Base-by-base conservation (phyloP, 2,113 vertebrate genomes). In the Platycercus adscitus region DNA sequence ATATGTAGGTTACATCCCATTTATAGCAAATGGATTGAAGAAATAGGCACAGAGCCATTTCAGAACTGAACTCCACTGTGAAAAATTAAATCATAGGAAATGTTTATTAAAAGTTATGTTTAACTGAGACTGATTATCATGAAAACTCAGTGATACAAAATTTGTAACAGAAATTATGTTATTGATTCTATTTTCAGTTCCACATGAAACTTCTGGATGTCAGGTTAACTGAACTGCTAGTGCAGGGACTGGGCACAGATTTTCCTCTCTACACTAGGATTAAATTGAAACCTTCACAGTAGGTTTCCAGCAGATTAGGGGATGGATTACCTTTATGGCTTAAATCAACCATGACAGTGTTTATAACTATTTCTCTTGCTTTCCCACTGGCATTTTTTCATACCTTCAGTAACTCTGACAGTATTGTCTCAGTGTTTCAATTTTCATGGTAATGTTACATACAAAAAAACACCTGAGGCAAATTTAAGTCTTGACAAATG, bases 281-380 rank as follows among this genome's bases (percentile, higher is more conserved):
- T 78, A 95, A 92, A 66, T 25, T 10, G 70, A 91, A 92, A 75
- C 31, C 47, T 89, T 89, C 65, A 70, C 47, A 79, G 37, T 46
- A 81, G 84, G 64, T 91, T 93, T 86, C 69, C 70, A 92, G 50
- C 31, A 76, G 50, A 66, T 94, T 46, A 89, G 41, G 47, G 61
- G 11, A 53, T 49, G 28, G 55, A 91, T 81, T 89, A 85, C 78
- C 66, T 53, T 86, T 71, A 81, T 28, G 47, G 37, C 86, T 94
- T 89, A 84, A 91, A 91, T 71, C 46, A 91, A 84, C 70, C 69
- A 55, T 87, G 69, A 83, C 50, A 44, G 33, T 65, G 44, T 56
- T 68, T 49, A 11, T 86, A 90, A 92, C 94, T 81, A 92, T 49
- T 86, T 91, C 28, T 86, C 64, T 82, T 91, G 84, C 69, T 56